Percentiles rank a stretch among this genome's conserved stretches.
Evolutionary conservation across 64 coral and sea anemone genomes (phyloP).

Genomic region (Pocillopora damicornis): DNA sequence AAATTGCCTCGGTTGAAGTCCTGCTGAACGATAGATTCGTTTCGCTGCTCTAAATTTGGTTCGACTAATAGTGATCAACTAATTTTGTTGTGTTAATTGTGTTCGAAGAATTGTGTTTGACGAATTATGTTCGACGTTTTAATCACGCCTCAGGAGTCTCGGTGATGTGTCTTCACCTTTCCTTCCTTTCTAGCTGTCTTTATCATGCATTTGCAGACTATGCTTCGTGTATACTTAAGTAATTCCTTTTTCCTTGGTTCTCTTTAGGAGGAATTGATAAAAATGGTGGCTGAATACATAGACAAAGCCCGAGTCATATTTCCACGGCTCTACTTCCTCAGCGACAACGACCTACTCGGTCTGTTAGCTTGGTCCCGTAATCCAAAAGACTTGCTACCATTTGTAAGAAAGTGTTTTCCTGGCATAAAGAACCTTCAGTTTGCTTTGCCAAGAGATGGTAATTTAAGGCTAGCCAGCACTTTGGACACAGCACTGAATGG

Average conservation of each 20-base stretch:
- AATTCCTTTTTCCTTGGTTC: neutral
- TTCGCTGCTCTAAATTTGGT: too few relatives aligned
- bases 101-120: too few relatives aligned
- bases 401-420: constrained; percentile 91
- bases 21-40: too few relatives aligned
- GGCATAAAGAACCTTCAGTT: constrained; percentile 78
- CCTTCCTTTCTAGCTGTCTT: too few relatives aligned
- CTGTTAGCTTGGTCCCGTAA: constrained; percentile 83
- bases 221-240: too few relatives aligned
- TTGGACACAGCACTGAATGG: constrained; percentile 91
- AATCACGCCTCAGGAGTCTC: too few relatives aligned
- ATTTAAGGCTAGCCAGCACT: constrained; percentile 41
- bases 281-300: constrained; percentile 52
- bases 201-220: too few relatives aligned
- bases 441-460: constrained; percentile 74
- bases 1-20: too few relatives aligned
- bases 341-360: constrained; percentile 77
- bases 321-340: constrained; percentile 80
- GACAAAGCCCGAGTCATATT: constrained; percentile 63
- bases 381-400: constrained; percentile 81
- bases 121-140: too few relatives aligned
- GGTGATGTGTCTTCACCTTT: too few relatives aligned
- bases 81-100: too few relatives aligned
- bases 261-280: constrained; percentile 85
- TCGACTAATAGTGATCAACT: too few relatives aligned